Base-by-base conservation (phyloP, 2,797 vertebrate species). In the Melanotaenia boesemani region DNA sequence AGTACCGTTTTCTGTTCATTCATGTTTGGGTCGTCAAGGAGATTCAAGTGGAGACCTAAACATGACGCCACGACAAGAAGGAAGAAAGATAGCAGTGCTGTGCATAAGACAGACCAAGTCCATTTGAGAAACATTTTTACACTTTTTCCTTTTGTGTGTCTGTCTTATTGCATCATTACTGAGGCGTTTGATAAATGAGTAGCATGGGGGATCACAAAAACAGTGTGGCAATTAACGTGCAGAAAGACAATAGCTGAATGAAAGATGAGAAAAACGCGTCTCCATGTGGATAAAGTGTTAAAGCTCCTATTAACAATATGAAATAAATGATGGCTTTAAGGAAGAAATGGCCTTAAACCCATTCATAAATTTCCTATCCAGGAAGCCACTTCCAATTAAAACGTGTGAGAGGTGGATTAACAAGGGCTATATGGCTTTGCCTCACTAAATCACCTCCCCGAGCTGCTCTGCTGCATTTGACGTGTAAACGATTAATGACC, bases 401-500 rank as follows among this genome's bases (percentile, higher is more conserved):
- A 94, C 86, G 67, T 91, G 93, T 89, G 92, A 95, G 94, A 94
- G 91, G 92, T 94, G 94, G 93, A 95, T 95, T 95, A 95, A 91
- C 91, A 89, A 84, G 90, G 90, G 92, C 92, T 93, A 91, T 92
- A 92, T 92, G 92, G 92, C 92, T 94, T 93, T 91, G 90, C 90
- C 89, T 92, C 88, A 63, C 91, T 94, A 92, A 94, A 94, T 92
- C 92, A 92, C 90, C 91, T 92, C 92, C 88, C 91, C 88, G 92
- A 94, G 93, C 92, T 90, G 93, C 94, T 93, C 91, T 70, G 85
- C 93, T 93, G 93, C 89, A 86, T 95, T 91, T 93, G 92, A 94
- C 92, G 91, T 93, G 93, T 92, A 93, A 93, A 92, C 92, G 90
- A 94, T 94, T 94, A 95, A 95, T 95, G 93, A 93, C 91, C 91